Percentiles rank a stretch among this genome's conserved stretches.
Conservation (phyloP, 1,140 invertebrate genomes). For the Drosophila serrata region DNA sequence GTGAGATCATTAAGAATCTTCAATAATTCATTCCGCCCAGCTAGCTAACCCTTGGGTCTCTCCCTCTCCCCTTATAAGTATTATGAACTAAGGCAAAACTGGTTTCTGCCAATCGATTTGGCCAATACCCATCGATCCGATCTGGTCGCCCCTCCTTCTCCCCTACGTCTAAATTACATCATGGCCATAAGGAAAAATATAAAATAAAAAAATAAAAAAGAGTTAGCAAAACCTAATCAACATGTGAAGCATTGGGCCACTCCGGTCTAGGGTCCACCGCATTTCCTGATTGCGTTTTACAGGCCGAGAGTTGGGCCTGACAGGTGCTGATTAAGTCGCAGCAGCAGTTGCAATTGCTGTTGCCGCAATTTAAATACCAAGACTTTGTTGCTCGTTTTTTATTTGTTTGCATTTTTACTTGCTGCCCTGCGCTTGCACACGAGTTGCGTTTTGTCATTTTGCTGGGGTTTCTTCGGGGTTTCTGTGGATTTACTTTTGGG, state of each 20-base stretch:
- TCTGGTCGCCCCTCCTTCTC: slow-evolving; percentile 25
- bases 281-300: slow-evolving; percentile 74
- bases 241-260: slow-evolving; percentile 53
- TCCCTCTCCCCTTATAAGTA: too few relatives aligned
- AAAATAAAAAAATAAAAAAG: slow-evolving; percentile 10
- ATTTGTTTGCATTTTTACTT: not conserved
- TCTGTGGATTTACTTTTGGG: too few relatives aligned
- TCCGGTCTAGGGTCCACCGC: slow-evolving; percentile 23
- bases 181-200: slow-evolving; percentile 58
- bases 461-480: not conserved
- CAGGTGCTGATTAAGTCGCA: slow-evolving; percentile 76
- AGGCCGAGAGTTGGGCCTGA: slow-evolving; percentile 42
- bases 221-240: slow-evolving; percentile 52
- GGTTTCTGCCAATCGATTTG: slow-evolving; percentile 44
- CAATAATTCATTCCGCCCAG: slow-evolving; percentile 13
- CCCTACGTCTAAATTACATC: slow-evolving; percentile 51
- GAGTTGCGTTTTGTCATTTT: slow-evolving; percentile 50
- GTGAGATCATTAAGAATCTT: slow-evolving; percentile 46
- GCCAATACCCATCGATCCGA: slow-evolving; percentile 35
- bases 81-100: too few relatives aligned
- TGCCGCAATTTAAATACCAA: slow-evolving; percentile 45
- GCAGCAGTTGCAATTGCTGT: slow-evolving; percentile 36
- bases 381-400: slow-evolving; percentile 12
- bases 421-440: not conserved
- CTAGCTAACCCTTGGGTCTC: not conserved